These are phyloP conservation scores for Netelia fuscicornis DNA, from an alignment of 2,888 invertebrate genomes.

Conservation along the genomic window DNA sequence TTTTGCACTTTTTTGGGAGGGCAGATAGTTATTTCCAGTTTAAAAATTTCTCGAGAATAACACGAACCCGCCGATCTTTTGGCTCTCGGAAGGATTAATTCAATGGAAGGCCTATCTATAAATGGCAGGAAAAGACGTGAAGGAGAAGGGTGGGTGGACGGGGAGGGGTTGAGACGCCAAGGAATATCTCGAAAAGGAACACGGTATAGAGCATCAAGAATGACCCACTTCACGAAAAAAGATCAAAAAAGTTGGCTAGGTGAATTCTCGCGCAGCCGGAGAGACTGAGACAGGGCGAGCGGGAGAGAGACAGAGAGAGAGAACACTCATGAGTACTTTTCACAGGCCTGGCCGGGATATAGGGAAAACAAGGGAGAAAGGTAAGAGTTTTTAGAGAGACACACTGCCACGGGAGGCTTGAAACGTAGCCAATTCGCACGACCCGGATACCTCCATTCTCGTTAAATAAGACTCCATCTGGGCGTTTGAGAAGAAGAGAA, in stretches of 20 bases:
- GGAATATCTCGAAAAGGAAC: background rate
- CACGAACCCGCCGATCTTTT: background rate
- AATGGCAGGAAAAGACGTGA: background rate
- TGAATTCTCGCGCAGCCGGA: constrained; percentile 24
- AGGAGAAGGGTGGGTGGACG: too few relatives aligned
- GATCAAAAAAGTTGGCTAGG: constrained; percentile 17
- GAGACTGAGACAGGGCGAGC: constrained; percentile 26
- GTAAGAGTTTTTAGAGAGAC: constrained; percentile 60
- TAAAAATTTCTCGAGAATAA: background rate
- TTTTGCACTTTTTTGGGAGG: too few relatives aligned
- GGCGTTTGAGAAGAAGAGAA: constrained; percentile 60
- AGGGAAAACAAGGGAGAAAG: constrained; percentile 42
- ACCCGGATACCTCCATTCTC: constrained; percentile 72
- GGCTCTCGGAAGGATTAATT: constrained; percentile 23
- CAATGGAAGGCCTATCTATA: constrained; percentile 19
- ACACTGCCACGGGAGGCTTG: constrained; percentile 67
- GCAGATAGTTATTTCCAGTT: too few relatives aligned
- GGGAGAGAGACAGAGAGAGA: constrained; percentile 31
- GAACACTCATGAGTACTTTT: constrained; percentile 42
- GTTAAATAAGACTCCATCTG: constrained; percentile 70
- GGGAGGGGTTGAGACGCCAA: too few relatives aligned
- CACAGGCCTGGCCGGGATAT: constrained; percentile 14
- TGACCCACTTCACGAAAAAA: constrained; percentile 56
- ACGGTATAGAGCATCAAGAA: constrained; percentile 46
- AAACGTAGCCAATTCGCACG: constrained; percentile 72